These are phyloP conservation scores for Metallyticus violacea DNA, from an alignment of 2,888 invertebrate species.

Conservation along the genomic window DNA sequence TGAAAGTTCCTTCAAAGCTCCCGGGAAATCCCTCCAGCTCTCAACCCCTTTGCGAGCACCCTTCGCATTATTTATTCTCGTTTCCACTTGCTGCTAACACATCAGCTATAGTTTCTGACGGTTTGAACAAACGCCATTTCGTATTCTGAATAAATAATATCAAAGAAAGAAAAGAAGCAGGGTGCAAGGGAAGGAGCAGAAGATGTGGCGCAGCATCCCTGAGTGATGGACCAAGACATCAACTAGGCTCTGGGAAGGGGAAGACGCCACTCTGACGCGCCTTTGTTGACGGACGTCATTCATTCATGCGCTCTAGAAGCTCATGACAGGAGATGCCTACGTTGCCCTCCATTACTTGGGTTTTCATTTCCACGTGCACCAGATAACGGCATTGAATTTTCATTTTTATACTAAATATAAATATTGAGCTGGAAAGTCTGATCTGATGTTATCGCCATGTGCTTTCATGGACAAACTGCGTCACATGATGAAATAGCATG, in stretches of 20 bases:
- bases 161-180: neutral
- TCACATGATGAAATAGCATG: no score
- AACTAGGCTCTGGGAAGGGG: neutral
- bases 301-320: neutral
- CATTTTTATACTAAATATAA: no score
- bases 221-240: constrained; percentile 12
- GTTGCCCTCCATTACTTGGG: no score
- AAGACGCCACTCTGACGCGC: constrained; percentile 6
- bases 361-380: no score
- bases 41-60: neutral
- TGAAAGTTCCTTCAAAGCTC: neutral
- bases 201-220: constrained; percentile 5
- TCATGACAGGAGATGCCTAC: neutral
- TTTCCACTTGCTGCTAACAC: neutral
- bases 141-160: constrained; percentile 17
- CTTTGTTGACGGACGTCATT: constrained; percentile 1
- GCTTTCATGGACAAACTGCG: no score
- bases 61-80: neutral
- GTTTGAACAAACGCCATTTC: constrained; percentile 10
- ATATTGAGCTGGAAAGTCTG: no score
- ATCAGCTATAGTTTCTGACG: neutral
- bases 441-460: no score
- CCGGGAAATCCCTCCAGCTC: neutral
- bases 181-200: neutral
- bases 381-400: no score